Percentiles rank a stretch among this genome's conserved stretches.
These are phyloP conservation scores for Macropus fuliginosus DNA, from an alignment of 2,797 vertebrate species.

Conservation along the genomic window DNA sequence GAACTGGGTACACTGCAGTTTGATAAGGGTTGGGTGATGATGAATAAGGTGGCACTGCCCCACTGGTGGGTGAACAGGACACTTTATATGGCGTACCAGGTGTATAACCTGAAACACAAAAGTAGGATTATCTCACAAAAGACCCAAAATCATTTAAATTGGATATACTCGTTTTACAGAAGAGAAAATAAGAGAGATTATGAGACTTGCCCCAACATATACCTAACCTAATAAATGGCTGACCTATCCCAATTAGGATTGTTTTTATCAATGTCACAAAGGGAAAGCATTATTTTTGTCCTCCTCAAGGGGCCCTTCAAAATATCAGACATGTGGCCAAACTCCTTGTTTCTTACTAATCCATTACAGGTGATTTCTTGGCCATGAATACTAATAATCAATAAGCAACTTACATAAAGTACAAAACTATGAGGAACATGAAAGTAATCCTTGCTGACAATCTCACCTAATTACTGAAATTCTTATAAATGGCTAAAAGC, in stretches of 20 bases:
- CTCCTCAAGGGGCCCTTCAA: not conserved
- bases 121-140: slow-evolving; percentile 9
- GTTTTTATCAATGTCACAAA: not conserved
- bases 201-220: not conserved
- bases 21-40: slow-evolving; percentile 95
- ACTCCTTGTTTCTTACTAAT: not conserved
- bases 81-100: slow-evolving; percentile 98
- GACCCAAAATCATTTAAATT: not conserved
- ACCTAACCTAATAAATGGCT: not conserved
- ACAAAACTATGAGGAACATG: not conserved
- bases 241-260: not conserved
- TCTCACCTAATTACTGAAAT: not conserved
- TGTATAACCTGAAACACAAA: slow-evolving; percentile 91
- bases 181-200: not conserved
- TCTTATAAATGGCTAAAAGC: not conserved
- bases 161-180: not conserved
- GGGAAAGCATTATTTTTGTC: not conserved
- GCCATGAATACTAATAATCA: not conserved
- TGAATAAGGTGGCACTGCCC: slow-evolving; percentile 94
- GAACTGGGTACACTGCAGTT: slow-evolving; percentile 94
- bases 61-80: slow-evolving; percentile 96
- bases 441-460: not conserved
- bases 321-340: not conserved
- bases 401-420: not conserved
- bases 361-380: not conserved